phyloP scores from a whole-genome alignment of 2,797 vertebrate genomes.

The Oreortyx pictus region DNA sequence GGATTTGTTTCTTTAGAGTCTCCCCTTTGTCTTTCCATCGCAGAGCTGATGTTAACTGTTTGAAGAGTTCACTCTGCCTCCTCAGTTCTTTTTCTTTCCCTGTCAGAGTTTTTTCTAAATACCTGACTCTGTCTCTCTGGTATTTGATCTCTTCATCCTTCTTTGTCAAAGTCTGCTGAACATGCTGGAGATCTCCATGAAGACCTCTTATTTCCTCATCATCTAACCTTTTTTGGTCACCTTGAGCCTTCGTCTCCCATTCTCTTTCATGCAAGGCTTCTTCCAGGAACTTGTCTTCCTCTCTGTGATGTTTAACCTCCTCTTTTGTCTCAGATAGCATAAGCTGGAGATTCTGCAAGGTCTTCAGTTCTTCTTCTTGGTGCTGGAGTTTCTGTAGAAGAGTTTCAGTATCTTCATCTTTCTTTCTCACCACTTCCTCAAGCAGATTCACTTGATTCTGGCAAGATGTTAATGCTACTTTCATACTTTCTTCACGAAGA shows the following conservation, averaged over 20 bases:
- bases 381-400: slow-evolving; percentile 16
- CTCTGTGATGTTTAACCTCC: slow-evolving; percentile 6
- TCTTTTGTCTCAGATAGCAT: background rate
- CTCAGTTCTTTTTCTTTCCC: slow-evolving; percentile 50
- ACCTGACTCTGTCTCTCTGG: slow-evolving; percentile 34
- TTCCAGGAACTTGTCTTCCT: slow-evolving; percentile 43
- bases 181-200: slow-evolving; percentile 25
- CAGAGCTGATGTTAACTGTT: slow-evolving; percentile 36
- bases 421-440: background rate
- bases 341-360: background rate
- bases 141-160: slow-evolving; percentile 65
- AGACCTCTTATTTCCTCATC: slow-evolving; percentile 37
- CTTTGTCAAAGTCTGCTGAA: slow-evolving; percentile 50
- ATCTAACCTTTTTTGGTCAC: slow-evolving; percentile 10
- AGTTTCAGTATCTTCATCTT: slow-evolving; percentile 39
- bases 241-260: background rate
- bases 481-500: slow-evolving; percentile 22
- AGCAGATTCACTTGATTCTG: slow-evolving; percentile 54
- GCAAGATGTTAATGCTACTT: slow-evolving; percentile 58
- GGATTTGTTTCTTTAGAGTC: slow-evolving; percentile 7
- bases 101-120: slow-evolving; percentile 31
- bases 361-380: slow-evolving; percentile 23
- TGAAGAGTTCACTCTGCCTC: slow-evolving; percentile 36
- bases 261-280: slow-evolving; percentile 18
- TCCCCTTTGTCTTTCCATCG: background rate